phyloP scores from a whole-genome alignment of 1,140 invertebrate species.

The Heliothis subflexa region DNA sequence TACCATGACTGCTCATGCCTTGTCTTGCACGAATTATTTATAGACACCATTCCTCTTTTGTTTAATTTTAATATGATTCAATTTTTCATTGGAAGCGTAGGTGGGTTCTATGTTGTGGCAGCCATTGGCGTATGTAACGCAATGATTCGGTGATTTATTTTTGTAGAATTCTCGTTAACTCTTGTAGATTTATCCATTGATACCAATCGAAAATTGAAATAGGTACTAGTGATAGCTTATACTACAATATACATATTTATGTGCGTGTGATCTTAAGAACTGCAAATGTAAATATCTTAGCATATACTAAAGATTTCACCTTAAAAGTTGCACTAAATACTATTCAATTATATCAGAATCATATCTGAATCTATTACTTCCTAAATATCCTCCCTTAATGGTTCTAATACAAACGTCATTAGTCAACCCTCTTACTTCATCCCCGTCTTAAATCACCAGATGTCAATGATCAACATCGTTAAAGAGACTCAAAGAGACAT shows the following conservation, averaged over 20 bases:
- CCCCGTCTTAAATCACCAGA: conserved; percentile 34
- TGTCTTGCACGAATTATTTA: conserved; percentile 58
- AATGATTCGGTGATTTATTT: not conserved
- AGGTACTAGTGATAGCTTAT: too few species aligned
- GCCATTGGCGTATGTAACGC: not conserved
- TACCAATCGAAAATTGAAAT: too few species aligned
- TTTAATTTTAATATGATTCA: conserved; percentile 45
- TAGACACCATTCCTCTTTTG: conserved; percentile 54
- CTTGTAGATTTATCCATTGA: too few species aligned
- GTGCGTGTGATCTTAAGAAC: not conserved
- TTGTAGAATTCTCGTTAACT: not conserved
- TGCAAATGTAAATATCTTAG: not conserved
- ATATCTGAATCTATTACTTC: not conserved
- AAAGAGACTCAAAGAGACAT: conserved; percentile 11
- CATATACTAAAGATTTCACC: not conserved
- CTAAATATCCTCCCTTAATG: not conserved
- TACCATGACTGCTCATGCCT: conserved; percentile 53
- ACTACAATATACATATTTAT: too few species aligned
- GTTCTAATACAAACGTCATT: conserved; percentile 18
- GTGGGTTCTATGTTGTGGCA: not conserved
- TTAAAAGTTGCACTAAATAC: too few species aligned
- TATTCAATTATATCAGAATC: not conserved
- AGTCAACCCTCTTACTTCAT: conserved; percentile 17
- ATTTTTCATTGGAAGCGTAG: conserved; percentile 32
- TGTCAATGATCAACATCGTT: conserved; percentile 42